phyloP scores from a whole-genome alignment of 2,113 vertebrate genomes.

The Pseudorasbora parva region DNA sequence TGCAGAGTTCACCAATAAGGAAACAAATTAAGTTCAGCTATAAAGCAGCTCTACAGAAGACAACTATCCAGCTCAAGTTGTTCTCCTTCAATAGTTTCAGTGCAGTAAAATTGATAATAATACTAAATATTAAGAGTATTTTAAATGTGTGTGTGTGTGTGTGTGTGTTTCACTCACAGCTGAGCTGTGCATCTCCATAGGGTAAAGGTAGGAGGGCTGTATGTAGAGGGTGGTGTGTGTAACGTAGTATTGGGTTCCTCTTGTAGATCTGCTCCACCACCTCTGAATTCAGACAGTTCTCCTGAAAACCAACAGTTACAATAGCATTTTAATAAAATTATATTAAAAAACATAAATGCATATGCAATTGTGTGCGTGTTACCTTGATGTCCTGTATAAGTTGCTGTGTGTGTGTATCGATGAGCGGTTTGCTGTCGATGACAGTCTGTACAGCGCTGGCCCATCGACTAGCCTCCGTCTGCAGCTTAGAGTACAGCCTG shows the following conservation, averaged over 20 bases:
- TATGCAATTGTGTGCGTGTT: conserved; percentile 2
- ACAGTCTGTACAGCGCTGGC: conserved; percentile 91
- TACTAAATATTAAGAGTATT: not conserved
- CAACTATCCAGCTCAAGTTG: not conserved
- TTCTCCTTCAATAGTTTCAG: not conserved
- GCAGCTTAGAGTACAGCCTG: conserved; percentile 89
- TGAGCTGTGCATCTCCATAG: conserved; percentile 90
- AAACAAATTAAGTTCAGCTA: too few relatives aligned
- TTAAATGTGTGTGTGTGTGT: not conserved
- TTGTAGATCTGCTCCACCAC: conserved; percentile 97
- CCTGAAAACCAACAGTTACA: conserved; percentile 73
- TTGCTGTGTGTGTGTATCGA: conserved; percentile 95
- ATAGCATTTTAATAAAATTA: not conserved
- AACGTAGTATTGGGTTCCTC: conserved; percentile 95
- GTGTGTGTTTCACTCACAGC: conserved; percentile 72
- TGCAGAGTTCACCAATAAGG: too few relatives aligned
- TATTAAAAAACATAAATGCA: not conserved
- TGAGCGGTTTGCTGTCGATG: conserved; percentile 91
- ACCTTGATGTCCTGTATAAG: conserved; percentile 98
- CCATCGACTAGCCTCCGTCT: conserved; percentile 93
- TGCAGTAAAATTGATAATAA: not conserved
- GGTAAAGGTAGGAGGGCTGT: conserved; percentile 92
- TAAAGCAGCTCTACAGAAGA: not conserved
- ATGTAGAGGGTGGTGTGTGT: conserved; percentile 91
- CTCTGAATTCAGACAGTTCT: conserved; percentile 93